These are phyloP conservation scores for Melospiza melodia DNA, from an alignment of 2,113 vertebrate species.

Conservation along the genomic window DNA sequence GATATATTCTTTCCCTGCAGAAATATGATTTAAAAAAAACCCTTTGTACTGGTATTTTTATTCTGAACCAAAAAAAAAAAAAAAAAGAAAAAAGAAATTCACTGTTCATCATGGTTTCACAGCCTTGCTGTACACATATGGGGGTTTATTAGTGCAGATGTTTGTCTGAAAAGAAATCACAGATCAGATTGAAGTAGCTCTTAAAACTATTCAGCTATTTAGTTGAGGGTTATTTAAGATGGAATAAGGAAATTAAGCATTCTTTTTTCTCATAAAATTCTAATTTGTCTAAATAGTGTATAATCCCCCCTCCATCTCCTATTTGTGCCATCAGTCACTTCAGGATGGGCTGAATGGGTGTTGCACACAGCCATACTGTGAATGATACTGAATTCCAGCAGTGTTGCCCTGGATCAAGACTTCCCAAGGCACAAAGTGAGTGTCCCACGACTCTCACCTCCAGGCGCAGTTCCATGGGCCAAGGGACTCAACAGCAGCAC, in stretches of 20 bases:
- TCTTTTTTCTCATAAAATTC: not conserved
- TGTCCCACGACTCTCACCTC: not conserved
- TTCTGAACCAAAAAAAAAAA: not conserved
- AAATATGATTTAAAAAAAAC: not conserved
- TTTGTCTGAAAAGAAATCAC: not conserved
- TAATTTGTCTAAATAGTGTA: not conserved
- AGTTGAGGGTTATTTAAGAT: not conserved
- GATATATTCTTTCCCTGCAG: not conserved
- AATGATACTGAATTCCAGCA: not conserved
- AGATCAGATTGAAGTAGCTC: not conserved
- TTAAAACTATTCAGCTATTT: not conserved
- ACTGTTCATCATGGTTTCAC: not conserved
- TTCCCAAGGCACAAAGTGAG: not conserved
- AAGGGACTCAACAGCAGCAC: fast-evolving
- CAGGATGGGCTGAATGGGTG: not conserved
- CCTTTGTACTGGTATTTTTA: not conserved
- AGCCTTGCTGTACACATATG: not conserved
- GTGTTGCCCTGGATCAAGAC: not conserved
- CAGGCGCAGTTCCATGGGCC: not conserved
- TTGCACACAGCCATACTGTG: not conserved
- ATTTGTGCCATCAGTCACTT: not conserved
- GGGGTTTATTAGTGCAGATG: not conserved
- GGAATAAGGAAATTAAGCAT: not conserved
- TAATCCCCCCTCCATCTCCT: not conserved
- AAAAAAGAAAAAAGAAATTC: not conserved